A percentile compares a stretch with the other conserved stretches of the same genome.
Evolutionary conservation across 1,140 invertebrate species (phyloP).

Genomic region (Drosophila baimaii): DNA sequence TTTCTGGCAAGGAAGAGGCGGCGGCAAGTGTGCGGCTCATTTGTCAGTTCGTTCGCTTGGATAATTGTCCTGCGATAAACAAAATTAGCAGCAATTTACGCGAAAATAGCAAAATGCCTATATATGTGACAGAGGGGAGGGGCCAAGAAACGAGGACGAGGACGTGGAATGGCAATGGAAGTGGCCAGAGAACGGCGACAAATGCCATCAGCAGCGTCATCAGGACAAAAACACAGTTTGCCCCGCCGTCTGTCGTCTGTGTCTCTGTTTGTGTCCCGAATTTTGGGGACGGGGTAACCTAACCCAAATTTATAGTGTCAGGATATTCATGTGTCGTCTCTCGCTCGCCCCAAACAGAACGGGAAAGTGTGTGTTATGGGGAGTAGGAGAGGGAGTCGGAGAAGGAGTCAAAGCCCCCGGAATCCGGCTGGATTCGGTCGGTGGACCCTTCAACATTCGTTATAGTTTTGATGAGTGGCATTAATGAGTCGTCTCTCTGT

Average conservation of each 20-base stretch:
- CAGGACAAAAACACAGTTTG: slow-evolving; percentile 49
- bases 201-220: slow-evolving; percentile 66
- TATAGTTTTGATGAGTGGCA: slow-evolving; percentile 83
- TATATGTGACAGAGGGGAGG: slow-evolving; percentile 19
- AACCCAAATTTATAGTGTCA: slow-evolving; percentile 68
- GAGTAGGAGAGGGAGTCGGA: slow-evolving; percentile 3
- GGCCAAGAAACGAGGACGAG: background rate
- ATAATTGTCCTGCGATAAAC: slow-evolving; percentile 84
- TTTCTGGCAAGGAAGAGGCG: slow-evolving; percentile 11
- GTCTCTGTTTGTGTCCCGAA: background rate
- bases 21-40: slow-evolving; percentile 71
- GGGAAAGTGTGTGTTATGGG: background rate
- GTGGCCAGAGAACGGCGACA: slow-evolving; percentile 63
- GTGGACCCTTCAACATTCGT: slow-evolving; percentile 65
- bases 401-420: slow-evolving; percentile 9
- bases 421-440: slow-evolving; percentile 1
- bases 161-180: slow-evolving; percentile 28
- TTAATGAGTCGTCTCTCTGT: slow-evolving; percentile 80
- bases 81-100: slow-evolving; percentile 84
- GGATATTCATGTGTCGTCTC: slow-evolving; percentile 68
- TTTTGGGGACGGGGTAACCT: slow-evolving; percentile 16
- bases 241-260: slow-evolving; percentile 15
- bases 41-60: slow-evolving; percentile 83
- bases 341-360: background rate
- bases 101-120: slow-evolving; percentile 71